Evolutionary conservation across 2,888 invertebrate genomes (phyloP).

Genomic region (Drosophila austrosaltans): DNA sequence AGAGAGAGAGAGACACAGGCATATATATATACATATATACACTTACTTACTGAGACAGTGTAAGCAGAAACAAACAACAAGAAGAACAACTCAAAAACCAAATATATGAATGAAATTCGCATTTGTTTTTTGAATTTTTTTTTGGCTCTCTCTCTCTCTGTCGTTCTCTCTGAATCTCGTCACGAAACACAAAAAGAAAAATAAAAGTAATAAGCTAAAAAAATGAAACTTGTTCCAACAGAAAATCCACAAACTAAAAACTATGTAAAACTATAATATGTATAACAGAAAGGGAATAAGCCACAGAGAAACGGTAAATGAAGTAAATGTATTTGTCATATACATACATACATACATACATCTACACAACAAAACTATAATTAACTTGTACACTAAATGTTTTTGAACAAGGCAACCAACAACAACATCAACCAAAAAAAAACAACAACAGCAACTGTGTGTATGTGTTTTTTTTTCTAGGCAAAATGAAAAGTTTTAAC

Average conservation of each 20-base stretch:
- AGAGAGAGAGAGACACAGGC: not conserved
- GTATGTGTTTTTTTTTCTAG: constrained; percentile 37
- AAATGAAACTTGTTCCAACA: constrained; percentile 35
- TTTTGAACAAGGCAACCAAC: constrained; percentile 38
- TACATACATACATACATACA: constrained; percentile 39
- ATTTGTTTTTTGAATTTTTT: constrained; percentile 53
- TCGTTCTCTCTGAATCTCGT: constrained; percentile 15
- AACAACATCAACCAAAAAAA: constrained; percentile 29
- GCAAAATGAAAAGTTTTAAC: constrained; percentile 27
- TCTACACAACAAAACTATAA: constrained; percentile 38
- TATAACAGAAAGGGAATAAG: constrained; percentile 29
- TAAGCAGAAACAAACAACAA: constrained; percentile 44
- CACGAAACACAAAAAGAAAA: constrained; percentile 36
- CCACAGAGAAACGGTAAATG: constrained; percentile 3
- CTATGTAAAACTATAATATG: constrained; percentile 16
- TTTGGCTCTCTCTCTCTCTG: not conserved
- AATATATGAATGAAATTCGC: constrained; percentile 55
- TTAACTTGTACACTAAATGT: constrained; percentile 61
- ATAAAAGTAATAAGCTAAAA: constrained; percentile 19
- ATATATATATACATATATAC: not conserved
- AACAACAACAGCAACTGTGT: constrained; percentile 1
- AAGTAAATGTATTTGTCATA: constrained; percentile 54
- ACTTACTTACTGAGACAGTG: constrained; percentile 35
- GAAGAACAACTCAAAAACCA: constrained; percentile 25
- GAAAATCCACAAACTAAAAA: constrained; percentile 18